Evolutionary conservation across 1,140 invertebrate genomes (phyloP), one percentile per base, ranked within the genome.

Genomic region (Drosophila funebris): DNA sequence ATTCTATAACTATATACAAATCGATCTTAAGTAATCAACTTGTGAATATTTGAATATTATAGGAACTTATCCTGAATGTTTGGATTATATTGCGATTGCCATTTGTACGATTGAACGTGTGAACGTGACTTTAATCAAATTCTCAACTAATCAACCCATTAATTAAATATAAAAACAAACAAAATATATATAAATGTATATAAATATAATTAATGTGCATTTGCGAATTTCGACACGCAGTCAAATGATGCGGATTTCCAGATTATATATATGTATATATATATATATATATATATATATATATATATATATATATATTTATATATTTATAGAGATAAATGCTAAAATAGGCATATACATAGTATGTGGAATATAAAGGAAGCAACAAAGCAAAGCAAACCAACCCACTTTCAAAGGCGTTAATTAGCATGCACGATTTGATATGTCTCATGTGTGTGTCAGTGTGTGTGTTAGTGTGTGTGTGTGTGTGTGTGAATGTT

Each of bases 381-480:
- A 57, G 37, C 44, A 74, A 41, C 60, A 61, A 29, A 61, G 70
- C 41, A 69, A 41, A 67, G 37, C 41, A 62, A 60, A 50, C 62
- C 64, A 73, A 24, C 29, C 72, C 56, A 56, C 62, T 58, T 76
- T 67, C 20, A 18, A 39, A 69, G 73, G 43, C 41, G 63, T 43
- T 78, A 78, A 83, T 82, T 82, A 56, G 64, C 60, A 78, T 82
- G 74, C 70, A 63, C 78, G 50, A 74, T 69, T 66, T 48, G 39
- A 44, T 27, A 20, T 37, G 20, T 61, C 8, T 6, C 16, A 37
- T 22, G 22, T 44, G 22, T 44, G 9, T 1, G 2, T 20, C 16
- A 7, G 2, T 41, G 8, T 22, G 16, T 29, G 14, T 43, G n/a
- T 20, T 18, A 33, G 9, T 60, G n/a, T n/a, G 7, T 13, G 18